Evolutionary conservation across 2,888 invertebrate species (phyloP).

Genomic region (Eilema depressum): DNA sequence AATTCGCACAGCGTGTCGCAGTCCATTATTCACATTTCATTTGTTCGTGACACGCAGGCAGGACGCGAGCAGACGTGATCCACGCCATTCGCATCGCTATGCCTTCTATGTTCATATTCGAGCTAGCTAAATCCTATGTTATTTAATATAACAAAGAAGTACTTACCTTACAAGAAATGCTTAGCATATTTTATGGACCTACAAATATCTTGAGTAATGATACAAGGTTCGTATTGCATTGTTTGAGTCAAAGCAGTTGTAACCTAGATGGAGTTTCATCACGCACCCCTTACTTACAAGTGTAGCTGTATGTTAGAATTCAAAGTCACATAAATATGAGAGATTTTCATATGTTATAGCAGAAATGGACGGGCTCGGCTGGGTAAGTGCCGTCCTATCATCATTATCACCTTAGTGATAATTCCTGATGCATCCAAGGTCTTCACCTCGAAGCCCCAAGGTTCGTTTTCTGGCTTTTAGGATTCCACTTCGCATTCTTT

Average conservation of each 20-base stretch:
- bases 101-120: constrained; percentile 15
- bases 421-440: too few relatives aligned
- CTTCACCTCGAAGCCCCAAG: too few relatives aligned
- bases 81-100: constrained; percentile 58
- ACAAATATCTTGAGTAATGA: constrained; percentile 3
- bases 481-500: too few relatives aligned
- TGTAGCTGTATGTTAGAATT: background rate
- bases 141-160: constrained; percentile 3
- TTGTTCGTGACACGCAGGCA: constrained; percentile 60
- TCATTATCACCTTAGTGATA: too few relatives aligned
- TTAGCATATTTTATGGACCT: background rate
- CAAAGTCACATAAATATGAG: background rate
- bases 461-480: too few relatives aligned
- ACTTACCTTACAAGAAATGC: background rate
- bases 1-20: constrained; percentile 65
- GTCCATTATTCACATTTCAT: constrained; percentile 73
- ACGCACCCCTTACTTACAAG: background rate
- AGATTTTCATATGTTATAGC: background rate
- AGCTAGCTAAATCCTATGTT: background rate
- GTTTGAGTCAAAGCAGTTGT: background rate
- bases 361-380: background rate
- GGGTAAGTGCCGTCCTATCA: too few relatives aligned
- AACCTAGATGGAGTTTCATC: background rate
- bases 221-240: background rate
- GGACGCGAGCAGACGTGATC: constrained; percentile 37